Conservation (phyloP, 2,888 invertebrate genomes). For the Trachelus troglodyta region DNA sequence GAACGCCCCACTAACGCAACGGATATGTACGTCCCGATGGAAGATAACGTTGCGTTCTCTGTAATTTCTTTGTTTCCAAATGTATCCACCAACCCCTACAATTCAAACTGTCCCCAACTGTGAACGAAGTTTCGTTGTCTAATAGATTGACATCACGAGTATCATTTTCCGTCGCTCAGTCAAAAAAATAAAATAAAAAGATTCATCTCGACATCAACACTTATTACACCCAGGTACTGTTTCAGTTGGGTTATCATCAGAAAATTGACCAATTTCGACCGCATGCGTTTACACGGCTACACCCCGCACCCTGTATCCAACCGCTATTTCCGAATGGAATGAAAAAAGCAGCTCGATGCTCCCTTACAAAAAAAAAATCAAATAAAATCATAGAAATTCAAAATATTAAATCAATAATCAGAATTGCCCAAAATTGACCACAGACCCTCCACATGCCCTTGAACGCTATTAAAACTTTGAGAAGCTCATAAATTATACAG, state of each 20-base stretch:
- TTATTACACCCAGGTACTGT: not conserved
- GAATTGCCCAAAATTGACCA: not conserved
- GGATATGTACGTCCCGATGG: slow-evolving; percentile 31
- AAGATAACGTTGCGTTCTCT: slow-evolving; percentile 30
- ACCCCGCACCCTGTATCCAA: not conserved
- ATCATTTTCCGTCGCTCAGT: not conserved
- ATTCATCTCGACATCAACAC: not conserved
- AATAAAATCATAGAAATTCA: not conserved
- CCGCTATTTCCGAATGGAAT: not conserved
- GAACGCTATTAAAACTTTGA: not conserved
- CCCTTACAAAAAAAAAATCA: accelerated
- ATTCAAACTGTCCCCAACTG: not conserved
- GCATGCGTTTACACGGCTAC: not conserved
- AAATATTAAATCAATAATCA: not conserved
- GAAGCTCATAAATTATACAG: not conserved
- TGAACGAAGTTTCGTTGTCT: not conserved
- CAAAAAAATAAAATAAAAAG: not conserved
- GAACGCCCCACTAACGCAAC: slow-evolving; percentile 38
- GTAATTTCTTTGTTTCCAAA: slow-evolving; percentile 43
- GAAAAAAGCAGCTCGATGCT: not conserved
- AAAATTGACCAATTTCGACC: not conserved
- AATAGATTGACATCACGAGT: not conserved
- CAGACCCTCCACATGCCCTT: not conserved
- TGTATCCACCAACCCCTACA: not conserved
- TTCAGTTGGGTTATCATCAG: not conserved